phyloP scores from a whole-genome alignment of 2,888 invertebrate species.

The Troides aeacus region DNA sequence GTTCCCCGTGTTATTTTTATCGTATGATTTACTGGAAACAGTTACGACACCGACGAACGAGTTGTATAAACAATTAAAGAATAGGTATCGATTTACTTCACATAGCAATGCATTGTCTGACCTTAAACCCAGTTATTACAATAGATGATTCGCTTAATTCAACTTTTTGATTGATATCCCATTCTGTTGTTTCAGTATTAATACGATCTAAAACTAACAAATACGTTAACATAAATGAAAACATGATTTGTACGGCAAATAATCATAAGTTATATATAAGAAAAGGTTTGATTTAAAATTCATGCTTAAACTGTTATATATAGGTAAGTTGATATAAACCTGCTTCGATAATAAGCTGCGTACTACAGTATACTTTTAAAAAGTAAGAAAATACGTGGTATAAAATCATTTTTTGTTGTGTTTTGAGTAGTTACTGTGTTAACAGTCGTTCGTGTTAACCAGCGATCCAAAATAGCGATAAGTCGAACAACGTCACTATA shows the following conservation, averaged over 20 bases:
- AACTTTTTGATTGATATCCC: not conserved
- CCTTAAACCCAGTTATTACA: not conserved
- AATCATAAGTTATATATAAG: too few species aligned
- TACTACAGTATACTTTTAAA: too few species aligned
- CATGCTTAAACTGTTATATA: too few species aligned
- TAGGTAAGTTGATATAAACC: too few species aligned
- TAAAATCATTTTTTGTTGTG: not conserved
- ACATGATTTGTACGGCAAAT: too few species aligned
- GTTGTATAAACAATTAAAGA: constrained; percentile 16
- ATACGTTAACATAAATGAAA: not conserved
- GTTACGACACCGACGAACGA: constrained; percentile 16
- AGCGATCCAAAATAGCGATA: not conserved
- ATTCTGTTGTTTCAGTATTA: not conserved
- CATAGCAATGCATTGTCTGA: not conserved
- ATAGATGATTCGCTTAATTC: not conserved
- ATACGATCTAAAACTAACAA: not conserved
- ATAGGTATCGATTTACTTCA: constrained; percentile 15
- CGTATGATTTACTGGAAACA: constrained; percentile 25
- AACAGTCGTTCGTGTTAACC: not conserved
- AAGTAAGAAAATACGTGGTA: too few species aligned
- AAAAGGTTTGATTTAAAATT: too few species aligned
- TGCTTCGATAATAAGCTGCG: too few species aligned
- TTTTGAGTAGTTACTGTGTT: not conserved
- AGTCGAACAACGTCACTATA: not conserved
- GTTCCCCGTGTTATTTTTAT: constrained; percentile 21